phyloP scores from a whole-genome alignment of 2,888 invertebrate genomes.

The Cancer borealis region DNA sequence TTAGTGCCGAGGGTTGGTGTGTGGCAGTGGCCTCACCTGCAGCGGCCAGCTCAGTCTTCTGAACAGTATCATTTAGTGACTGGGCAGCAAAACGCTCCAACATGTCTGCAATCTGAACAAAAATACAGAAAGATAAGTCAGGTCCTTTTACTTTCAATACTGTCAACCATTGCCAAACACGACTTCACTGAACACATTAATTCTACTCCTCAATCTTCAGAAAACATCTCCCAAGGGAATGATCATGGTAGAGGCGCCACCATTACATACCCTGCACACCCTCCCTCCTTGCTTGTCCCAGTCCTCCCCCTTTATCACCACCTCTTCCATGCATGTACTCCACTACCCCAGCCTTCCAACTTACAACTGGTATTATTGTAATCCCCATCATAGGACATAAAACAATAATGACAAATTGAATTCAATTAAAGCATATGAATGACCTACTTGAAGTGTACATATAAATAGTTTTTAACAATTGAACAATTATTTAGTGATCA shows the following conservation, averaged over 20 bases:
- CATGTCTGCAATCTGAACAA: slow-evolving; percentile 69
- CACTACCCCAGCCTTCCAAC: neutral
- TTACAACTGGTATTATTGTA: neutral
- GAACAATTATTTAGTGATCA: slow-evolving; percentile 25
- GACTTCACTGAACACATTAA: neutral
- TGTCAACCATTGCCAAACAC: neutral
- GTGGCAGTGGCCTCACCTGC: neutral
- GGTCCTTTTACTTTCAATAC: neutral
- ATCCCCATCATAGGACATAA: too few relatives aligned
- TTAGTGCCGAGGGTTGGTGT: slow-evolving; percentile 1
- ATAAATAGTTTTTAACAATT: neutral
- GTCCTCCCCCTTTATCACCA: too few relatives aligned
- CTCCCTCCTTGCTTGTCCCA: neutral
- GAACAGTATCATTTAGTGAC: neutral
- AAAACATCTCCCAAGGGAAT: too few relatives aligned
- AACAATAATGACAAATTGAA: too few relatives aligned
- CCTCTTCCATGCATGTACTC: too few relatives aligned
- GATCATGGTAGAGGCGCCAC: too few relatives aligned
- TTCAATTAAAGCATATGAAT: too few relatives aligned
- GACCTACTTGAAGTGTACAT: too few relatives aligned
- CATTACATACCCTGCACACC: neutral
- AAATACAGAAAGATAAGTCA: neutral
- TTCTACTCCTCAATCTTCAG: too few relatives aligned
- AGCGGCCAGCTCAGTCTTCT: neutral
- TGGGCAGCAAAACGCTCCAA: slow-evolving; percentile 64